phyloP scores from a whole-genome alignment of 2,797 vertebrate species.

The Gymnoscopelus microlampas region DNA sequence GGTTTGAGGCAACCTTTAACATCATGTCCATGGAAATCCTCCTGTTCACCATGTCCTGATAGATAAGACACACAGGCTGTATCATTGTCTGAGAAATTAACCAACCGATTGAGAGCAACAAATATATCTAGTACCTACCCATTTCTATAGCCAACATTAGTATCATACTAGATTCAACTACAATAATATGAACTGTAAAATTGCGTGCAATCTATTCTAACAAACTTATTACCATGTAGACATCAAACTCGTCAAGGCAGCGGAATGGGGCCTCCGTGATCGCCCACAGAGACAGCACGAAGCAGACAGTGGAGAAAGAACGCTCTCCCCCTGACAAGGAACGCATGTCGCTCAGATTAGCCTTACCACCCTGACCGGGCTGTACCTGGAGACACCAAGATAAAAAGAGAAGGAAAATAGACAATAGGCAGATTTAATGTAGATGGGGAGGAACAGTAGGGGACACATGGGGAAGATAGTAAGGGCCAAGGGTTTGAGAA shows the following conservation, averaged over 20 bases:
- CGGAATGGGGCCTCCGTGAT: conserved; percentile 97
- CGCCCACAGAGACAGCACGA: conserved; percentile 95
- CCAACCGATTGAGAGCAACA: not conserved
- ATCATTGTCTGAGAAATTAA: not conserved
- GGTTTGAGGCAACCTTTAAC: conserved; percentile 89
- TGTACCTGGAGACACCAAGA: conserved; percentile 84
- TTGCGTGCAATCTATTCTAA: not conserved
- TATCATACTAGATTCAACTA: not conserved
- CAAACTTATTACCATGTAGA: conserved; percentile 89
- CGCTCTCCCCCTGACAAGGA: conserved; percentile 95
- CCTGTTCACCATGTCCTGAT: conserved; percentile 95
- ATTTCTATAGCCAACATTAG: not conserved
- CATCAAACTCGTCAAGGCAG: conserved; percentile 96
- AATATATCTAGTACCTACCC: not conserved
- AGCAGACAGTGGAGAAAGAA: conserved; percentile 96
- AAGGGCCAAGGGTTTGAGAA: too few relatives aligned
- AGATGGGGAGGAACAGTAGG: not conserved
- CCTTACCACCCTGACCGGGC: conserved; percentile 86
- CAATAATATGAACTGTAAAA: not conserved
- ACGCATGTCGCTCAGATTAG: conserved; percentile 86
- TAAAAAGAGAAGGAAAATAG: not conserved
- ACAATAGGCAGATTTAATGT: not conserved
- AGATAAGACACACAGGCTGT: conserved; percentile 22
- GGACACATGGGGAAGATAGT: not conserved
- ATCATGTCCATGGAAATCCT: conserved; percentile 97